These are phyloP conservation scores for Amitus sp. DNA, from an alignment of 2,888 invertebrate genomes.

Conservation along the genomic window DNA sequence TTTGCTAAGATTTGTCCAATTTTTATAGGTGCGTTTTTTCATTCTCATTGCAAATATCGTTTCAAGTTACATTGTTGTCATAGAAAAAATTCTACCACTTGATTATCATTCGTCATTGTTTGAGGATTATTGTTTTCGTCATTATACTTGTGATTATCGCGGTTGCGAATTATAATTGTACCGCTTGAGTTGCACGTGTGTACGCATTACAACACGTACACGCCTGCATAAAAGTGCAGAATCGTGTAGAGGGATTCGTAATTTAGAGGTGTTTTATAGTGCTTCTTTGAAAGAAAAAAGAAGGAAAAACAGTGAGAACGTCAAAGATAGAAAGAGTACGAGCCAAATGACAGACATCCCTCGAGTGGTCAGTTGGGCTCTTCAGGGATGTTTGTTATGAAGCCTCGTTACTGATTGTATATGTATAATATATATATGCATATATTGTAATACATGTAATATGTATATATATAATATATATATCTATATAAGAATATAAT, in stretches of 20 bases:
- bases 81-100: neutral
- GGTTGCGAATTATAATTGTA: conserved; percentile 35
- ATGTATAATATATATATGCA: conserved; percentile 33
- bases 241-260: conserved; percentile 41
- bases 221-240: conserved; percentile 32
- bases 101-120: conserved; percentile 6
- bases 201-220: conserved; percentile 20
- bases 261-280: conserved; percentile 43
- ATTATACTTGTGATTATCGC: conserved; percentile 8
- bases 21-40: too few species aligned
- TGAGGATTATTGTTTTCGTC: conserved; percentile 19
- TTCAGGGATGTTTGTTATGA: conserved; percentile 28
- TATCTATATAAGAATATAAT: conserved; percentile 30
- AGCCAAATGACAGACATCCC: conserved; percentile 27
- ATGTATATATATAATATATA: conserved; percentile 38
- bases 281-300: conserved; percentile 36
- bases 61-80: conserved; percentile 22
- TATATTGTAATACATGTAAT: too few species aligned
- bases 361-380: conserved; percentile 19
- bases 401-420: conserved; percentile 37
- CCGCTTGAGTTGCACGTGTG: conserved; percentile 21
- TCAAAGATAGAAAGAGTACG: conserved; percentile 11
- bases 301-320: conserved; percentile 14
- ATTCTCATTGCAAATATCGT: too few species aligned
- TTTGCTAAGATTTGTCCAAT: too few species aligned